Conservation (phyloP, 1,140 invertebrate species). For the Drosophila bocki region DNA sequence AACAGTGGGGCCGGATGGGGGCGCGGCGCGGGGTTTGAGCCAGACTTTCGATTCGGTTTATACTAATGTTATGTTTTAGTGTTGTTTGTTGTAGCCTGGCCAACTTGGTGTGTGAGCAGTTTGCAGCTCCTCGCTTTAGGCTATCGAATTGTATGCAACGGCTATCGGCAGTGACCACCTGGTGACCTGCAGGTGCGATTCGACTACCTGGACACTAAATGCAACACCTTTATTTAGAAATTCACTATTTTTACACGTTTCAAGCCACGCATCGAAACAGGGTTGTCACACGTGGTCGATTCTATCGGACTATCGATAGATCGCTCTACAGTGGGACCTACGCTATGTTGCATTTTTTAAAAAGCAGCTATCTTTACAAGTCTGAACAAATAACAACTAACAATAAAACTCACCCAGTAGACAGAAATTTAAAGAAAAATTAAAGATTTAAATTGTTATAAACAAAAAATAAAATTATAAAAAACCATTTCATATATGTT, state of each 20-base stretch:
- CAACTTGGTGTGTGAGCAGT: slow-evolving; percentile 16
- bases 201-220: slow-evolving; percentile 15
- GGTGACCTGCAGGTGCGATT: slow-evolving; percentile 17
- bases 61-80: slow-evolving; percentile 23
- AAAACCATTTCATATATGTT: no score
- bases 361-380: no score
- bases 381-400: no score
- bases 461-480: no score
- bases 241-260: slow-evolving; percentile 43
- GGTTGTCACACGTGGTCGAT: slow-evolving; percentile 13
- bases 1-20: slow-evolving; percentile 2
- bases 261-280: slow-evolving; percentile 53
- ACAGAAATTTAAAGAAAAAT: no score
- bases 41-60: slow-evolving; percentile 31
- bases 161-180: slow-evolving; percentile 1
- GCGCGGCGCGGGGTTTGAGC: slow-evolving; percentile 22
- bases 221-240: slow-evolving; percentile 16
- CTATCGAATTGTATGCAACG: not conserved
- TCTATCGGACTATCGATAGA: slow-evolving; percentile 5
- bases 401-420: no score
- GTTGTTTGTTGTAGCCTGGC: slow-evolving; percentile 28
- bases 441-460: no score
- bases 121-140: not conserved
- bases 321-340: no score
- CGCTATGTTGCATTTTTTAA: no score